phyloP scores from a whole-genome alignment of 1,140 invertebrate species.

The Ylistrum balloti region DNA sequence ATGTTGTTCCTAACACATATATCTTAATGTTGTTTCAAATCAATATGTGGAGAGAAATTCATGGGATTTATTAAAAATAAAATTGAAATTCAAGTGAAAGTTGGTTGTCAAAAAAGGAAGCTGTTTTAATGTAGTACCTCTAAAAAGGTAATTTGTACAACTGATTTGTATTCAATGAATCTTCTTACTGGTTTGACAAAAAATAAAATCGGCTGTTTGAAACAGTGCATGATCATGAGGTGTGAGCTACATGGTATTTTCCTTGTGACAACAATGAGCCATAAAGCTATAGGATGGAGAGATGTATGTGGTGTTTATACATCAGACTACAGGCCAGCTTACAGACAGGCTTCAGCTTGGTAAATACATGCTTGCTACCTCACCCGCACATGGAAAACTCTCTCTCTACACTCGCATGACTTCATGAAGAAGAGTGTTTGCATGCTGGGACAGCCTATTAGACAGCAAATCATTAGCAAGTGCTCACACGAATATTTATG shows the following conservation, averaged over 20 bases:
- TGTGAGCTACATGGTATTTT: not conserved
- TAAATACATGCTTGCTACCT: no score
- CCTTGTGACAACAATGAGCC: not conserved
- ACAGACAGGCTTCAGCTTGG: no score
- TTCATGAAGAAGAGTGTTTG: no score
- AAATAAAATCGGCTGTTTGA: slow-evolving; percentile 1
- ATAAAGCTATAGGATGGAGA: not conserved
- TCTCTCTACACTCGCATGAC: no score
- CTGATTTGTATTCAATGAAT: not conserved
- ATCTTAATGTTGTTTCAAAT: slow-evolving; percentile 36
- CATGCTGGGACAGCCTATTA: no score
- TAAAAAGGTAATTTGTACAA: not conserved
- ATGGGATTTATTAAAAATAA: not conserved
- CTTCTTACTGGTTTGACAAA: not conserved
- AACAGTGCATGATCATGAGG: not conserved
- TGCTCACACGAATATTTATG: no score
- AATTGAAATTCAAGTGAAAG: not conserved
- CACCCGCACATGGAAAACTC: no score
- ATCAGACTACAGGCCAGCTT: no score
- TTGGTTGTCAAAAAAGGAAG: not conserved
- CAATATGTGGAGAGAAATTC: slow-evolving; percentile 30
- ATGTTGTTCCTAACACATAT: not conserved
- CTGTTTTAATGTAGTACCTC: not conserved
- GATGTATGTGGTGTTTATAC: not conserved
- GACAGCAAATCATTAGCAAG: no score